Base-by-base conservation (phyloP, 2,888 invertebrate genomes). In the Clepsis dumicolana region DNA sequence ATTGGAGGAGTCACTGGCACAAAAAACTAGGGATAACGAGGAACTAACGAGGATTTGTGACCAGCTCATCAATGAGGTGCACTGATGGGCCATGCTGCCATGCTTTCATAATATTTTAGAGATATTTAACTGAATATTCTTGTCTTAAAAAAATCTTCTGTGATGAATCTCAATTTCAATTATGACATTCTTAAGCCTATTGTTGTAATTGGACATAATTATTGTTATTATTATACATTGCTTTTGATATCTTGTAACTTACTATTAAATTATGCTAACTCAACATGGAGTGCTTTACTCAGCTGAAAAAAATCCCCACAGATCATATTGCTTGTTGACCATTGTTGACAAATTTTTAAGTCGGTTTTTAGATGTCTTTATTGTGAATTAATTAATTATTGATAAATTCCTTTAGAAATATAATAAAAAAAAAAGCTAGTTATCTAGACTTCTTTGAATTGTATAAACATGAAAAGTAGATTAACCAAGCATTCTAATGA, bases 11-110 rank as follows among this genome's bases (percentile, higher is more conserved):
- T 95, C 97, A 53, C 92, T 98, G 57, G 96, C 96, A 74, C 98
- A 98, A 81, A 98, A 98, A 90, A 95, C 95, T 0, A 96, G 97
- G 84, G 98, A 98, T 84, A 98, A 98, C 87, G 95, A 96, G 75
- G 98, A 98, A 87, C 91, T 99, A 75, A 96, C 98, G 59, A 96
- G 96, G 87, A 97, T 98, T 82, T 97, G 98, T 94, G 98, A 98
- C 94, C 98, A 98, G 91, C 95, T 98, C 53, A 98, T 98, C 80
- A 94, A 94, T 78, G 88, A 90, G 79, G 92, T 91, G 38, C 88
- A 84, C 74, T 90, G 76, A 77, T 35, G 48, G 24, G 57, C 52
- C 68, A 29, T 44, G 8, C 16, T 56, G 59, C 53, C 53, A 54
- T 24, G 63, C 56, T 56, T 61, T 56, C 25, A 48, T 35, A 59